Percentiles rank a stretch among this genome's conserved stretches.
Conservation (phyloP, 1,140 invertebrate species). For the Drosophila ercepeae region DNA sequence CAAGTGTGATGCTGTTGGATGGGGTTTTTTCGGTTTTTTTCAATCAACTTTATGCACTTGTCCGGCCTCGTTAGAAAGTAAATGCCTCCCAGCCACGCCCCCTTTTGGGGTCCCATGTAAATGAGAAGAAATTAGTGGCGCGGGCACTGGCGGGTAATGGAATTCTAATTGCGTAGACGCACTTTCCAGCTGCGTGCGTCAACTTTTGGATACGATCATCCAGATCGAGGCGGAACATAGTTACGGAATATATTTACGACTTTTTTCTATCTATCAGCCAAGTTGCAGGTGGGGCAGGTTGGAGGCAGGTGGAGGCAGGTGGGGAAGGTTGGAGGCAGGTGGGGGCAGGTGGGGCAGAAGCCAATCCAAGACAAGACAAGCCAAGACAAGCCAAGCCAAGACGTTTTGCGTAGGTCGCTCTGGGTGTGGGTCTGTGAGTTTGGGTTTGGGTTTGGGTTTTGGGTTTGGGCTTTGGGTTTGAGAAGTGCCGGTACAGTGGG, state of each 20-base stretch:
- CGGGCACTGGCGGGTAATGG: constrained; percentile 18
- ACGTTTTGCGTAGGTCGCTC: background rate
- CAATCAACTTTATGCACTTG: background rate
- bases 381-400: background rate
- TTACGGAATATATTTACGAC: background rate
- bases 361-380: background rate
- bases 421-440: background rate
- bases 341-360: no score
- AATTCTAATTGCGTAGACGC: constrained; percentile 54
- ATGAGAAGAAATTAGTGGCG: constrained; percentile 47
- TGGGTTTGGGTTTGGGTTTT: no score
- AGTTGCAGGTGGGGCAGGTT: background rate
- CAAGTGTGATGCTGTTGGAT: constrained; percentile 24
- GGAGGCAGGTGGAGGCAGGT: no score
- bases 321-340: no score
- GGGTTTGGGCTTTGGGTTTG: background rate
- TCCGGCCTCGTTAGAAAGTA: constrained; percentile 33
- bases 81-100: background rate
- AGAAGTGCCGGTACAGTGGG: background rate
- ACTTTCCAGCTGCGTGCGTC: constrained; percentile 48
- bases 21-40: background rate
- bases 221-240: constrained; percentile 27
- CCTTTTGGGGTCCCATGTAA: constrained; percentile 22
- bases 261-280: background rate
- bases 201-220: constrained; percentile 19